Evolutionary conservation across 2,113 vertebrate species (phyloP), one percentile per base, ranked within the genome.

Genomic region (Limnothrissa miodon): DNA sequence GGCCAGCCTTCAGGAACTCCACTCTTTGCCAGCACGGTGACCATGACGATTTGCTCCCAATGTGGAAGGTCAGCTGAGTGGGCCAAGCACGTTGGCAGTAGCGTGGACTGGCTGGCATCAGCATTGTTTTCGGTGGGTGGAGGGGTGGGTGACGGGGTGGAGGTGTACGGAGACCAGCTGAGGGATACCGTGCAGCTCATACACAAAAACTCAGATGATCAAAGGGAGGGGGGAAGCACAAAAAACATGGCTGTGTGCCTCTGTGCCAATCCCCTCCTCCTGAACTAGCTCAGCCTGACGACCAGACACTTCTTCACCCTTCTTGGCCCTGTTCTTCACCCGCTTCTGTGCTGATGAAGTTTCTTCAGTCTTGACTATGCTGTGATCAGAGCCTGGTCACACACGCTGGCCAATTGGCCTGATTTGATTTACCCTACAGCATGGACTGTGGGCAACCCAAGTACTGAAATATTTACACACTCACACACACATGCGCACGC

Each of bases 91-190:
- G 13, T 33, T 74, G 66, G 66, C 78, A 78, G 42, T 78, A 36
- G 56, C 45, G 36, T 78, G 89, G 88, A 91, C 87, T 78, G 66
- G 74, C 78, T 74, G 39, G 46, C 70, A 83, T 82, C 88, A 86
- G 87, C 84, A 85, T 87, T 86, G 85, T 87, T 90, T 90, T 91
- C 87, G 87, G 53, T 21, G 39, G 85, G 45, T 33, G 79, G 89
- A 85, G 25, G 44, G 83, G 89, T n/a, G n/a, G n/a, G 85, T 48
- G 84, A 86, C 51, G 5, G 15, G 39, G 23, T n/a, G 56, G 56
- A 5, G 56, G 6, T 23, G 56, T 62, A 62, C 62, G 11, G 62
- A 70, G 25, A 70, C 36, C 56, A 59, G 9, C 62, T 70, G n/a
- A n/a, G 29, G 62, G 62, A 70, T 70, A 70, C 2, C 25, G 25